Percentiles rank a stretch among this genome's conserved stretches.
Evolutionary conservation across 2,113 vertebrate species (phyloP).

Genomic region (Ictalurus furcatus): DNA sequence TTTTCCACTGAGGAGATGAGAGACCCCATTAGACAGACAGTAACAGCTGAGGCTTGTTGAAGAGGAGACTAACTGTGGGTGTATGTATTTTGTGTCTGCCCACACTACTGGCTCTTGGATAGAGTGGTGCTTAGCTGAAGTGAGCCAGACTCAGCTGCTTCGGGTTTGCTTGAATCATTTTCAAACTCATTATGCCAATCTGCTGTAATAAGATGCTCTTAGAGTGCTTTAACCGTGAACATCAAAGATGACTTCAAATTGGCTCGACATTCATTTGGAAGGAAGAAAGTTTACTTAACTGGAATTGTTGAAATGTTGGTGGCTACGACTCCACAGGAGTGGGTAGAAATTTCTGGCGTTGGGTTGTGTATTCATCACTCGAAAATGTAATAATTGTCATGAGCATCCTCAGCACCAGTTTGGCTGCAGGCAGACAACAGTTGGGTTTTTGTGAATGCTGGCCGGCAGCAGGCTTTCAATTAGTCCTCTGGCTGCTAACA

Average conservation of each 20-base stretch:
- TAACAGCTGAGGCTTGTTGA: constrained; percentile 31
- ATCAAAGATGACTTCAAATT: not conserved
- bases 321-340: not conserved
- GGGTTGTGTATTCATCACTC: not conserved
- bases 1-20: constrained; percentile 37
- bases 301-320: not conserved
- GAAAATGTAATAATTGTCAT: constrained; percentile 5
- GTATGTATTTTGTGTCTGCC: constrained; percentile 24
- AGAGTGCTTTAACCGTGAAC: not conserved
- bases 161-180: constrained; percentile 29
- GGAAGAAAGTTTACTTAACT: not conserved
- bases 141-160: constrained; percentile 7
- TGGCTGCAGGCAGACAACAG: not conserved
- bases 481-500: constrained; percentile 34
- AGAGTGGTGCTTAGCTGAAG: constrained; percentile 32
- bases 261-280: not conserved
- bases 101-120: constrained; percentile 38
- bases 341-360: not conserved
- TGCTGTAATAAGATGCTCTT: constrained; percentile 6
- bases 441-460: not conserved
- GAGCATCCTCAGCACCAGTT: not conserved
- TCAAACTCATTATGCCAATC: constrained; percentile 27
- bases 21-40: constrained; percentile 44
- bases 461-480: constrained; percentile 49
- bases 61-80: constrained; percentile 23